phyloP scores from a whole-genome alignment of 1,140 invertebrate genomes.

The Drosophila eugracilis region DNA sequence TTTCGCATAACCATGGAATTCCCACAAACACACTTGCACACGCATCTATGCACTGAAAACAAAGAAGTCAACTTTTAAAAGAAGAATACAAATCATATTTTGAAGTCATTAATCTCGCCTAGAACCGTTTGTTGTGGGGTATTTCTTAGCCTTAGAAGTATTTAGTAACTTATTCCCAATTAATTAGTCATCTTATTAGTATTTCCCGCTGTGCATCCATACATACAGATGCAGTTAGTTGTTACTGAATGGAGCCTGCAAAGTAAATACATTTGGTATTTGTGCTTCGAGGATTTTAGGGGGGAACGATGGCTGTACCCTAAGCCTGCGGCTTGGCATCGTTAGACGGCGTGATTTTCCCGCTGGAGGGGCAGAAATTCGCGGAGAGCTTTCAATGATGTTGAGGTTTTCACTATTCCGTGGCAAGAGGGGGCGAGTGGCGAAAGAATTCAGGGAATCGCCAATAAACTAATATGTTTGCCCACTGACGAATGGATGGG shows the following conservation, averaged over 20 bases:
- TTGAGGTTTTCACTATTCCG: slow-evolving; percentile 31
- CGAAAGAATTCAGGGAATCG: slow-evolving; percentile 5
- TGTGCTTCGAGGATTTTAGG: slow-evolving; percentile 17
- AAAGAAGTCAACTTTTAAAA: not conserved
- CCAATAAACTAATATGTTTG: slow-evolving; percentile 52
- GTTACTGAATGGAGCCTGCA: slow-evolving; percentile 52
- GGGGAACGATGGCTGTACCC: not conserved
- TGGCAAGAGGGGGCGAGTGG: too few species aligned
- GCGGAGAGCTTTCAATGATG: slow-evolving; percentile 29
- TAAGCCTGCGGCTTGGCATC: slow-evolving; percentile 46
- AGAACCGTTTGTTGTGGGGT: too few species aligned
- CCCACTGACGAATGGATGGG: slow-evolving; percentile 14
- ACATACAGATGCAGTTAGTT: slow-evolving; percentile 29
- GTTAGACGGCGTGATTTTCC: slow-evolving; percentile 56
- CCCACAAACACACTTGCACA: slow-evolving; percentile 1
- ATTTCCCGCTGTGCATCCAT: not conserved
- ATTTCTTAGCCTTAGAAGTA: too few species aligned
- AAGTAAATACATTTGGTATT: slow-evolving; percentile 66
- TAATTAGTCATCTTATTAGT: too few species aligned
- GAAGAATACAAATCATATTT: too few species aligned
- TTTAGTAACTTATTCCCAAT: too few species aligned
- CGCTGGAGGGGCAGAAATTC: not conserved
- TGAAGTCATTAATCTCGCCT: too few species aligned
- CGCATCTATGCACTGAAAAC: not conserved
- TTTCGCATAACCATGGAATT: slow-evolving; percentile 29